phyloP scores from a whole-genome alignment of 2,797 vertebrate species.

The Chaunax sp. region DNA sequence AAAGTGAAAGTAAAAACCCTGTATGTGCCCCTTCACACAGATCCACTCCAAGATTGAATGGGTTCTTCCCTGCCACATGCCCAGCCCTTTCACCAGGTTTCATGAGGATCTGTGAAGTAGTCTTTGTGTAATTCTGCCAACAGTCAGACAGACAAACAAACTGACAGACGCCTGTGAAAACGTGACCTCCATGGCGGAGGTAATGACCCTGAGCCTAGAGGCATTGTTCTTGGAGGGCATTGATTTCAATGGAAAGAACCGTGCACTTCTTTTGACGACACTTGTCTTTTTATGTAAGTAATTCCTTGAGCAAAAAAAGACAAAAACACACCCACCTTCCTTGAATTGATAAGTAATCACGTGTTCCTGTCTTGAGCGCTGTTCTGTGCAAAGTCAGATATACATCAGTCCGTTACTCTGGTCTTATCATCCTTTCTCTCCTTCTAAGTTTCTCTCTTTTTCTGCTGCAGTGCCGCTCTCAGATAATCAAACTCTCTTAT shows the following conservation, averaged over 20 bases:
- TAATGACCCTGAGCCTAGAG: neutral
- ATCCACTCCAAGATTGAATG: too few relatives aligned
- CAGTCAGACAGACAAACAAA: too few relatives aligned
- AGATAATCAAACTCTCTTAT: slow-evolving; percentile 52
- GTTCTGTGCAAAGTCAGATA: slow-evolving; percentile 44
- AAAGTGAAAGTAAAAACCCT: too few relatives aligned
- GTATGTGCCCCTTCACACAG: too few relatives aligned
- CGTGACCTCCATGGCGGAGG: too few relatives aligned
- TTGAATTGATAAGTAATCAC: slow-evolving; percentile 64
- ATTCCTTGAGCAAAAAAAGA: slow-evolving; percentile 6
- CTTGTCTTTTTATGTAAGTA: slow-evolving; percentile 11
- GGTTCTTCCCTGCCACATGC: too few relatives aligned
- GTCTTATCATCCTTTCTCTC: slow-evolving; percentile 26
- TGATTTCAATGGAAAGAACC: neutral
- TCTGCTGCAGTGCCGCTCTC: slow-evolving; percentile 37
- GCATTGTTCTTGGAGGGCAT: slow-evolving; percentile 3
- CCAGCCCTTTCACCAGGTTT: too few relatives aligned
- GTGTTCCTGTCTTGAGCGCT: slow-evolving; percentile 62
- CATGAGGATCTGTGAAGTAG: too few relatives aligned
- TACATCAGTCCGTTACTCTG: slow-evolving; percentile 41
- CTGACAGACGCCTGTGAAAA: too few relatives aligned
- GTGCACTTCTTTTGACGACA: slow-evolving; percentile 22
- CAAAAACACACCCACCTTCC: slow-evolving; percentile 22
- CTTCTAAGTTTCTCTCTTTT: slow-evolving; percentile 8
- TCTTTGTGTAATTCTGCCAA: too few relatives aligned